Evolutionary conservation across 2,797 vertebrate genomes (phyloP).

Genomic region (Acipenser transmontanus): DNA sequence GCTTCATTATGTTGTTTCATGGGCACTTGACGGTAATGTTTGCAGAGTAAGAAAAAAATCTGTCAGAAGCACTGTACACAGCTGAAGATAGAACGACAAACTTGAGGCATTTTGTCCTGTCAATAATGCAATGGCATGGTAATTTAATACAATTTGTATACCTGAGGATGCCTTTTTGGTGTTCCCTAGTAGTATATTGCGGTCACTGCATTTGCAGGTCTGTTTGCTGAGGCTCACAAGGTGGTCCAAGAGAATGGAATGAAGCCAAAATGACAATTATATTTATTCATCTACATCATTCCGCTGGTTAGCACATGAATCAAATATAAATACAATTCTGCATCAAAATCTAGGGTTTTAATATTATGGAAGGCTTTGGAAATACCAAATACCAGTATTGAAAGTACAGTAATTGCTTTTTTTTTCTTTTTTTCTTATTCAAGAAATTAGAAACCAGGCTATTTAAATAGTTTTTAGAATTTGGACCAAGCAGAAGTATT

Average conservation of each 20-base stretch:
- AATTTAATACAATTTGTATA: constrained; percentile 58
- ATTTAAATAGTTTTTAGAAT: constrained; percentile 36
- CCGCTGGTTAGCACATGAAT: constrained; percentile 80
- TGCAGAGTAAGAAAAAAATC: constrained; percentile 58
- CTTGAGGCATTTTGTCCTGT: constrained; percentile 48
- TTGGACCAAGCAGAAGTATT: constrained; percentile 58
- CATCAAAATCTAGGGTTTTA: constrained; percentile 33
- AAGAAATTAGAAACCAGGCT: too few species aligned
- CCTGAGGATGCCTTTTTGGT: constrained; percentile 42
- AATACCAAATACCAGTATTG: too few species aligned
- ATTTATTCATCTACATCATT: constrained; percentile 87
- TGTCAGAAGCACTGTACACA: constrained; percentile 46
- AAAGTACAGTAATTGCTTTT: too few species aligned
- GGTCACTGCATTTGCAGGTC: constrained; percentile 47
- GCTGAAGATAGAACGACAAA: constrained; percentile 35
- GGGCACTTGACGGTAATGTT: constrained; percentile 65
- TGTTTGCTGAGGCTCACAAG: constrained; percentile 50
- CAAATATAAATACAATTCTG: constrained; percentile 70
- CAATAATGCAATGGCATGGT: constrained; percentile 35
- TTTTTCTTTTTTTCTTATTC: too few species aligned
- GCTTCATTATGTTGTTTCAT: constrained; percentile 77
- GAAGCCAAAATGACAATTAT: constrained; percentile 77
- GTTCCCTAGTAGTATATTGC: constrained; percentile 38
- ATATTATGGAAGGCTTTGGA: too few species aligned
- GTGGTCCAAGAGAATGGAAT: constrained; percentile 66